Base-by-base conservation (phyloP, 1,140 invertebrate genomes). In the Platorchestia sp. region DNA sequence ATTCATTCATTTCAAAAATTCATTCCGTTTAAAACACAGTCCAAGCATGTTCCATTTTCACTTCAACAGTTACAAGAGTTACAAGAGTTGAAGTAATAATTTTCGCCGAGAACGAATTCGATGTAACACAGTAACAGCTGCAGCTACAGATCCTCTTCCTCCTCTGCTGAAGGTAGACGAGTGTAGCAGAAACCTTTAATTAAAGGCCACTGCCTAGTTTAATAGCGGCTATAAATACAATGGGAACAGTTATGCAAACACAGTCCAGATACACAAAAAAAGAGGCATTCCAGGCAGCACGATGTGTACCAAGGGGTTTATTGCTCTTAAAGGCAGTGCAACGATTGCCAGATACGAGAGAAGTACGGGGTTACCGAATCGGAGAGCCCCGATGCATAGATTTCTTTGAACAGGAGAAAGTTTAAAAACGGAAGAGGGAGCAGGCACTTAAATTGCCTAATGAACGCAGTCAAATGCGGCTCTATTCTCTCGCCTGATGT, bases 151-250 rank as follows among this genome's bases (percentile, higher is more conserved):
- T 89, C 7, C 89, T 45, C n/a, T n/a, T n/a, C 91, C 91, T 45
- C 36, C 43, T 93, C 91, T 47, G 91, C 43, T 93, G 45, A 45
- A 93, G 45, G 91, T 93, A 44, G 91, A 93, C 45, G 91, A 93
- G 91, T 93, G 43, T 47, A 45, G 91, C 45, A 42, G 91, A 93
- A 93, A 93, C 91, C 91, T 93, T 93, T 93, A 93, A 93, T 93
- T 93, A 93, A 93, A 93, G 91, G 91, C 91, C 45, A 93, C 91
- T 93, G 91, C 91, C 91, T 93, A 93, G 91, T 93, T 93, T 93
- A 93, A 93, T 93, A 93, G 91, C 91, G 45, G 91, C 91, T 45
- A 93, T 93, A 93, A 93, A 93, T 93, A 93, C 91, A 93, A 93
- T 93, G 91, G 91, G 41, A 93, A 93, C 91, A 45, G 91, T 45